Evolutionary conservation across 2,113 vertebrate species (phyloP).

Genomic region (Brienomyrus brachyistius): DNA sequence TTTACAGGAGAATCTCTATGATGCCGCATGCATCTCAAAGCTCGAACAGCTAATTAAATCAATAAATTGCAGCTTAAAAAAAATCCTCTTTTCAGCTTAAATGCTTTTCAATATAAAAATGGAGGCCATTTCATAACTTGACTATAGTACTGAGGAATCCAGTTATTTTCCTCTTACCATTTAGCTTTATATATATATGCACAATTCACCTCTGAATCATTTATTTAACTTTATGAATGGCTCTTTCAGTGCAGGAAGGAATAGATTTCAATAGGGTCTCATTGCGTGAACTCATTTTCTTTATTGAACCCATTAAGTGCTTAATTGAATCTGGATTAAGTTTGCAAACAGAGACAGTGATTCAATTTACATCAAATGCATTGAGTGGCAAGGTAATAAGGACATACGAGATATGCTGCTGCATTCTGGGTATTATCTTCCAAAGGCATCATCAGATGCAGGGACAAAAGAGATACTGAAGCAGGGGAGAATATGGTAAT

Average conservation of each 20-base stretch:
- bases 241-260: not conserved
- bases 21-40: not conserved
- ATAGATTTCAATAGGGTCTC: conserved; percentile 7
- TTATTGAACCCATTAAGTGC: conserved; percentile 13
- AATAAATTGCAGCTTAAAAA: not conserved
- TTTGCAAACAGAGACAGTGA: conserved; percentile 11
- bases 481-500: not conserved
- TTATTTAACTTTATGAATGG: conserved; percentile 13
- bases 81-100: not conserved
- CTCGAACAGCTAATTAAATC: conserved; percentile 5
- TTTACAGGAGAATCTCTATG: not conserved
- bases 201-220: not conserved
- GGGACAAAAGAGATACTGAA: not conserved
- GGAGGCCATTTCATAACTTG: not conserved
- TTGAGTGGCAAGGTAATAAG: conserved; percentile 4
- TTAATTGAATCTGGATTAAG: conserved; percentile 9
- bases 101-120: not conserved
- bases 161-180: not conserved
- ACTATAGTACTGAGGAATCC: not conserved
- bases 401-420: not conserved
- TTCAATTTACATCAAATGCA: conserved; percentile 14
- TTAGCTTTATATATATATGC: not conserved
- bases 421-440: not conserved
- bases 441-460: not conserved
- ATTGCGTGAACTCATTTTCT: conserved; percentile 3